These are phyloP conservation scores for Lordiphosa mommai DNA, from an alignment of 1,140 invertebrate genomes.

Conservation along the genomic window DNA sequence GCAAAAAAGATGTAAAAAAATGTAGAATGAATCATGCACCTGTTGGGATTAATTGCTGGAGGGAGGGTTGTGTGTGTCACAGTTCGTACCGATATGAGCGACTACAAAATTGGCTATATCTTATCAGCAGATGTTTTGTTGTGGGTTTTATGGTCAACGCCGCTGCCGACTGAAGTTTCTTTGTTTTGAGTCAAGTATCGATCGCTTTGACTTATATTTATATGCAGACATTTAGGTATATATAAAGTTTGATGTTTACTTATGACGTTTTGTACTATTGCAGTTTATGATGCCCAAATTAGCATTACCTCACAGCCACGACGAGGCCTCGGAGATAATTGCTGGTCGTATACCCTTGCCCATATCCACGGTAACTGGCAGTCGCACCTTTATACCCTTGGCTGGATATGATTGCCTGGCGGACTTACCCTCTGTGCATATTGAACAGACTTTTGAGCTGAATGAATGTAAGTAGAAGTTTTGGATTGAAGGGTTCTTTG, in stretches of 20 bases:
- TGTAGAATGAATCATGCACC: not conserved
- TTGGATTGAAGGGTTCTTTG: too few species aligned
- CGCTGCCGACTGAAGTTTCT: slow-evolving; percentile 38
- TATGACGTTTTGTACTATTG: not conserved
- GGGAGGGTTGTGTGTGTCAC: slow-evolving; percentile 32
- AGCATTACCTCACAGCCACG: slow-evolving; percentile 70
- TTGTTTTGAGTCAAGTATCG: slow-evolving; percentile 29
- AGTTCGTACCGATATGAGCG: slow-evolving; percentile 20
- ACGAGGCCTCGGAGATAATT: slow-evolving; percentile 20
- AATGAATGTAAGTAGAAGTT: slow-evolving; percentile 58
- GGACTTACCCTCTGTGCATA: slow-evolving; percentile 76
- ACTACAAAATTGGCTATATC: slow-evolving; percentile 50
- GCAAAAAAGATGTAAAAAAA: not conserved
- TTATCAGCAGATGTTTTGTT: slow-evolving; percentile 51
- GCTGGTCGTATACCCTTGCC: slow-evolving; percentile 65
- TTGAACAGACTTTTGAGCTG: slow-evolving; percentile 78
- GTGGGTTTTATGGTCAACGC: slow-evolving; percentile 25
- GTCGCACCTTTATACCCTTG: slow-evolving; percentile 62
- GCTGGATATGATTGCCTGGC: slow-evolving; percentile 68
- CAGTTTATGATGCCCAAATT: slow-evolving; percentile 66
- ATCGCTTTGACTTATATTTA: too few species aligned
- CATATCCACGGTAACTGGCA: slow-evolving; percentile 58
- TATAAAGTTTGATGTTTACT: not conserved
- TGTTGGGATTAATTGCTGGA: slow-evolving; percentile 50
- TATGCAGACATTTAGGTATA: not conserved